Evolutionary conservation across 1,140 invertebrate genomes (phyloP).

Genomic region (Neodiprion fabricii): DNA sequence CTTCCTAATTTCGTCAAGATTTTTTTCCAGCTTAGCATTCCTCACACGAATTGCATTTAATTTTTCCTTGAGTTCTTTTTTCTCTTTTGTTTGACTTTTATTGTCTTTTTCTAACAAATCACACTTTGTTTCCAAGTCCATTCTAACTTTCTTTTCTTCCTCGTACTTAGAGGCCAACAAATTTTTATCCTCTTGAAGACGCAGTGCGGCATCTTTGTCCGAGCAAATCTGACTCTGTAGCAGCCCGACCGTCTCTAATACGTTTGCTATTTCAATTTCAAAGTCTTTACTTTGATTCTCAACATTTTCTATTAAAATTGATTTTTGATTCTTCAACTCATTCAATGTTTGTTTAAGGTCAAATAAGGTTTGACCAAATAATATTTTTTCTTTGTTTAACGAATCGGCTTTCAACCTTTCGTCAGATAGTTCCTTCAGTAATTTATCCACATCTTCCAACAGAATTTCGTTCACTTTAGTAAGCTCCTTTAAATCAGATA

Average conservation of each 20-base stretch:
- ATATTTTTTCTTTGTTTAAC: background rate
- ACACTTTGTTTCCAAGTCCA: background rate
- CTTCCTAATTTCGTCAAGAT: conserved; percentile 44
- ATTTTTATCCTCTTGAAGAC: background rate
- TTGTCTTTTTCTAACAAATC: background rate
- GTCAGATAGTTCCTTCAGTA: background rate
- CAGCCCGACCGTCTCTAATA: background rate
- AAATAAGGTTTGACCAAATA: background rate
- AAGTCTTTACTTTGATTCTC: conserved; percentile 30
- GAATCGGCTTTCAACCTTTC: background rate
- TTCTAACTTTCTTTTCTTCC: background rate
- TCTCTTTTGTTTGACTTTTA: conserved; percentile 35
- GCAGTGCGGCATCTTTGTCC: background rate
- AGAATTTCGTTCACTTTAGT: background rate
- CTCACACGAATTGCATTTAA: conserved; percentile 40
- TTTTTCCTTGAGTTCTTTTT: conserved; percentile 46
- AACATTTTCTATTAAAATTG: conserved; percentile 32
- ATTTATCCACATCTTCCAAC: background rate
- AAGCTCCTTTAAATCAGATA: background rate
- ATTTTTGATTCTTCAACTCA: conserved; percentile 33
- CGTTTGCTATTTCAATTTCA: conserved; percentile 29
- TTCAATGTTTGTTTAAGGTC: background rate
- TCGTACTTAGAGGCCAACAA: background rate
- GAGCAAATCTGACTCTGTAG: background rate
- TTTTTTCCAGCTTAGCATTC: conserved; percentile 50